Evolutionary conservation across 2,888 invertebrate genomes (phyloP).

Genomic region (Leptopilina syphax): DNA sequence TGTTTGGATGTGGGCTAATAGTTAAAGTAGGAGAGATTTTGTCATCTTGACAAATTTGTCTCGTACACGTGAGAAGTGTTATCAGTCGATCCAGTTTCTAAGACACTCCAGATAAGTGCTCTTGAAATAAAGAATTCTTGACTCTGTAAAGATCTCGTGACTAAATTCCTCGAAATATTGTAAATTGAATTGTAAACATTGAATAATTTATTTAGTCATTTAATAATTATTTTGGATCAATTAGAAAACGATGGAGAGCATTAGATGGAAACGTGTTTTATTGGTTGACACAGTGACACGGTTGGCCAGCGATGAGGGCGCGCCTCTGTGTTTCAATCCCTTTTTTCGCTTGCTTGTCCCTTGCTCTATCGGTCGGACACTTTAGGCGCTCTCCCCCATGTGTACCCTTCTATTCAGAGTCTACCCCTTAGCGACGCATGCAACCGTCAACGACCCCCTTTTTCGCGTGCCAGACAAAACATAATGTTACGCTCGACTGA

Average conservation of each 20-base stretch:
- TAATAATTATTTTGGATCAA: not conserved
- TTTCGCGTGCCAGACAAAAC: conserved; percentile 57
- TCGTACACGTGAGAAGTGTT: conserved; percentile 46
- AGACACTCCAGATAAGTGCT: conserved; percentile 24
- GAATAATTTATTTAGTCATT: no score
- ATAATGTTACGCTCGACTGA: conserved; percentile 62
- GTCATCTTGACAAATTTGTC: conserved; percentile 57
- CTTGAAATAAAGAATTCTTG: not conserved
- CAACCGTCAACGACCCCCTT: conserved; percentile 57
- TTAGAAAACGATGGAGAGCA: not conserved
- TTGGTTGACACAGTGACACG: conserved; percentile 72
- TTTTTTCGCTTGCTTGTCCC: not conserved
- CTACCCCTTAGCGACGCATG: conserved; percentile 50
- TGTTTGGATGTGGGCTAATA: conserved; percentile 62
- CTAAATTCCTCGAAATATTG: no score
- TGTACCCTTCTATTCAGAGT: conserved; percentile 62
- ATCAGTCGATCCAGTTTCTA: conserved; percentile 42
- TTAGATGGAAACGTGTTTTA: conserved; percentile 28
- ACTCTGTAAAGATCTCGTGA: no score
- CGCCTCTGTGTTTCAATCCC: conserved; percentile 42
- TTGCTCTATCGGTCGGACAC: conserved; percentile 7
- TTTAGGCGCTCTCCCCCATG: conserved; percentile 44
- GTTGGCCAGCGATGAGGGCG: conserved; percentile 63
- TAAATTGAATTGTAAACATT: no score
- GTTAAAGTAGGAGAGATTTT: conserved; percentile 53